phyloP scores from a whole-genome alignment of 2,797 vertebrate species.

The Triplophysa yarkandensis region DNA sequence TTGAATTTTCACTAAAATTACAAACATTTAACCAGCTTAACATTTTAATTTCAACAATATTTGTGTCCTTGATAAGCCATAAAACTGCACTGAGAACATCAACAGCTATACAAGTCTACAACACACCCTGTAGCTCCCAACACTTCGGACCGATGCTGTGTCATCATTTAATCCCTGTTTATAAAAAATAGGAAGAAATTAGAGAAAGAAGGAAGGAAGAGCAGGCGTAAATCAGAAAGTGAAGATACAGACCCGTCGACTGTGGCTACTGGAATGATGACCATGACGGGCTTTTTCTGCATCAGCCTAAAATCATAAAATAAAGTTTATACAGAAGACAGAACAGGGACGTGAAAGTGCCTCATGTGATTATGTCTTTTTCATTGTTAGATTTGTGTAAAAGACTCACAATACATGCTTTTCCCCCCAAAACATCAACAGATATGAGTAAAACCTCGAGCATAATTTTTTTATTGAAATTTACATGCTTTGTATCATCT shows the following conservation, averaged over 20 bases:
- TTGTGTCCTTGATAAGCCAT: no score
- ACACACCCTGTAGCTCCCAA: conserved; percentile 82
- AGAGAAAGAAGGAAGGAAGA: conserved; percentile 56
- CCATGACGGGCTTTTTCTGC: conserved; percentile 87
- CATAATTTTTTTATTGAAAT: not conserved
- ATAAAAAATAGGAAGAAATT: conserved; percentile 62
- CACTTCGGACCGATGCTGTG: conserved; percentile 70
- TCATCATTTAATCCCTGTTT: conserved; percentile 77
- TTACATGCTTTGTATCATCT: not conserved
- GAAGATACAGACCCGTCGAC: conserved; percentile 87
- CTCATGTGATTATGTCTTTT: not conserved
- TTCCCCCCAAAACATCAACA: no score
- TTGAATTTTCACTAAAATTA: no score
- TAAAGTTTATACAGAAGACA: conserved; percentile 39
- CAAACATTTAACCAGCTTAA: no score
- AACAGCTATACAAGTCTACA: conserved; percentile 32
- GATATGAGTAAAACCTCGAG: no score
- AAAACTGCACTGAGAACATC: not conserved
- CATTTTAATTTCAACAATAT: no score
- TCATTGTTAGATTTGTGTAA: conserved; percentile 10
- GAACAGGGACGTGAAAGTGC: not conserved
- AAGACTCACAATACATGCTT: not conserved
- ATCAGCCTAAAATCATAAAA: conserved; percentile 83
- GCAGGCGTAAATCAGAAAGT: conserved; percentile 46
- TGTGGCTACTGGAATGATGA: conserved; percentile 79